Evolutionary conservation across 2,888 invertebrate species (phyloP).

Genomic region (Seira musarum): DNA sequence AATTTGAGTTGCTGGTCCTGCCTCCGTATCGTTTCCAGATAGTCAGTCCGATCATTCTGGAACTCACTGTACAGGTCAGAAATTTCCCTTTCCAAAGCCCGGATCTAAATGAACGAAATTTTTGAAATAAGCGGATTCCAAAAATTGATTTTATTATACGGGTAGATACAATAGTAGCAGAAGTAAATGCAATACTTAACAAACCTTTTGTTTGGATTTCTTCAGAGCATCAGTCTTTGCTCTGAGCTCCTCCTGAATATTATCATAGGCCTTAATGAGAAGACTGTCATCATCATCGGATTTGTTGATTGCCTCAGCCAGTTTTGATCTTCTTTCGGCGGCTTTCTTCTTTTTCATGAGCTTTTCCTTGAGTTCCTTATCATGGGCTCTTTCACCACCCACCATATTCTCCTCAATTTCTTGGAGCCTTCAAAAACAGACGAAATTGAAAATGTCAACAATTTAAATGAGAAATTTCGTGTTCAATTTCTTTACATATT

Average conservation of each 20-base stretch:
- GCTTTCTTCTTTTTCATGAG: slow-evolving; percentile 79
- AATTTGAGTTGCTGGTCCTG: slow-evolving; percentile 82
- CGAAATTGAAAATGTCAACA: slow-evolving; percentile 62
- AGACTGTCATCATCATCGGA: slow-evolving; percentile 80
- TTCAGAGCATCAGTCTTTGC: slow-evolving; percentile 80
- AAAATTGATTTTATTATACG: too few species aligned
- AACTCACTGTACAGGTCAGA: slow-evolving; percentile 86
- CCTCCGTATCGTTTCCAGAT: slow-evolving; percentile 84
- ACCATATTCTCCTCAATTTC: slow-evolving; percentile 83
- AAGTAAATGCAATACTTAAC: too few species aligned
- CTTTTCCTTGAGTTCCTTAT: slow-evolving; percentile 81
- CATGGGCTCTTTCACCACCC: slow-evolving; percentile 84
- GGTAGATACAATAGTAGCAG: too few species aligned
- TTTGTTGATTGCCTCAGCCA: slow-evolving; percentile 77
- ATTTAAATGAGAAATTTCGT: not conserved
- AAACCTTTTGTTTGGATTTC: slow-evolving; percentile 78
- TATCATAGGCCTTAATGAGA: slow-evolving; percentile 82
- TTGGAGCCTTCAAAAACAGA: slow-evolving; percentile 74
- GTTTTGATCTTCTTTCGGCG: slow-evolving; percentile 77
- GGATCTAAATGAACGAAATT: slow-evolving; percentile 73
- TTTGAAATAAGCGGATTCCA: not conserved
- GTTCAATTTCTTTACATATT: too few species aligned
- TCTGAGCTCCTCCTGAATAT: slow-evolving; percentile 84
- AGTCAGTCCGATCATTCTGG: slow-evolving; percentile 86
- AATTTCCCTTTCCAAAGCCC: slow-evolving; percentile 81